Evolutionary conservation across 2,888 invertebrate species (phyloP).

Genomic region (Morpho deidamia): DNA sequence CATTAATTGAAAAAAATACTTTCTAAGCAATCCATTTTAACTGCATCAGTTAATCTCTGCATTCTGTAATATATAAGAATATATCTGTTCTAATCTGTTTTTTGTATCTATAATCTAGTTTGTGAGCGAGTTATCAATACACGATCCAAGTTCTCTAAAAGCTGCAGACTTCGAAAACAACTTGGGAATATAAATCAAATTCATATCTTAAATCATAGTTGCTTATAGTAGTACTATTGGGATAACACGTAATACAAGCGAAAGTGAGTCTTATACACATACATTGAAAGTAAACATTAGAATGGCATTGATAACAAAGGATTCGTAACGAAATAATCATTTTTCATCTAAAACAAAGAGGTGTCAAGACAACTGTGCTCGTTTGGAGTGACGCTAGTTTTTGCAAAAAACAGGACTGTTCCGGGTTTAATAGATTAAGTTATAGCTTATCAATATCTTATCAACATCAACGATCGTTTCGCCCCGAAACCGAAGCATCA

Average conservation of each 20-base stretch:
- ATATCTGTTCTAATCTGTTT: no score
- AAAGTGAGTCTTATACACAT: neutral
- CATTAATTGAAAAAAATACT: no score
- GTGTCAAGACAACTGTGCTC: conserved; percentile 24
- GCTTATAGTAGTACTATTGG: neutral
- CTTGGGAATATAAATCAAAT: conserved; percentile 15
- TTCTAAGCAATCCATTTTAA: no score
- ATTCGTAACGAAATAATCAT: conserved; percentile 41
- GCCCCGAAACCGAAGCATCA: no score
- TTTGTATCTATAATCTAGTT: no score
- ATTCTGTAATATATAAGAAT: no score
- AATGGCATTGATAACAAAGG: conserved; percentile 19
- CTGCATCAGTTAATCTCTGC: no score
- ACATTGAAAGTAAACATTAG: neutral
- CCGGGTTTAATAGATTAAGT: neutral
- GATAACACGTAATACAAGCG: neutral
- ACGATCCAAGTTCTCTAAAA: neutral
- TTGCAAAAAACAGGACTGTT: neutral
- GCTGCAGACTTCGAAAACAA: conserved; percentile 7
- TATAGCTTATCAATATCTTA: neutral
- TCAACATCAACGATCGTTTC: no score
- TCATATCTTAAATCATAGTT: conserved; percentile 15
- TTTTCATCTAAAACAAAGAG: conserved; percentile 52
- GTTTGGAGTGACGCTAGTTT: neutral
- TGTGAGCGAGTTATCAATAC: neutral